Evolutionary conservation across 2,888 invertebrate genomes (phyloP).

Genomic region (Zootermopsis nevadensis): DNA sequence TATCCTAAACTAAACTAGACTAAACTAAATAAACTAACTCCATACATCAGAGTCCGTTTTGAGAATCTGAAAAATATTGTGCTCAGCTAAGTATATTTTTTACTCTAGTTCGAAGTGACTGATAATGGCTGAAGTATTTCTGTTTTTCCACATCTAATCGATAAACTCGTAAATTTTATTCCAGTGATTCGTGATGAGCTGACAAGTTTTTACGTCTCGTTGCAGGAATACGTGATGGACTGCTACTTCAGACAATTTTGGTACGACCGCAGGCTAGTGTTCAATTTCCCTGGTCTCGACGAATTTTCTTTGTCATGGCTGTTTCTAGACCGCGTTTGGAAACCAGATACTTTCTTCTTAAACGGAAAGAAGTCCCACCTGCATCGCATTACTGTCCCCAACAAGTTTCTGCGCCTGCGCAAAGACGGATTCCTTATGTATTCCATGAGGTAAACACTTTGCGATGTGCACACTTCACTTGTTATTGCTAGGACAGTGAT

Average conservation of each 20-base stretch:
- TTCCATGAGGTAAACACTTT: constrained; percentile 57
- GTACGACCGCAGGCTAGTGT: constrained; percentile 65
- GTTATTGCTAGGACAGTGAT: no score
- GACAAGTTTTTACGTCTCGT: neutral
- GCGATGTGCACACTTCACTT: no score
- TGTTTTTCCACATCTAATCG: no score
- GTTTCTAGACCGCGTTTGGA: constrained; percentile 69
- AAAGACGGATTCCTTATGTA: constrained; percentile 58
- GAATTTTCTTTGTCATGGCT: constrained; percentile 67
- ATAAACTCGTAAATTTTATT: neutral
- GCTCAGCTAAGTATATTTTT: no score
- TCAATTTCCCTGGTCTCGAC: constrained; percentile 55
- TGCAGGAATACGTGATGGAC: constrained; percentile 62
- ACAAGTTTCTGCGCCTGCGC: constrained; percentile 62
- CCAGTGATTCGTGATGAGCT: neutral
- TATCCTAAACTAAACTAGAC: no score
- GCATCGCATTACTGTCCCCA: constrained; percentile 68
- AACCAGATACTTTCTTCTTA: constrained; percentile 69
- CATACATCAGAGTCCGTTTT: no score
- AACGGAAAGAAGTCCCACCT: constrained; percentile 68
- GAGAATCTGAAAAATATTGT: no score
- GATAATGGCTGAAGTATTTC: no score
- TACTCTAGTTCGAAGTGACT: no score
- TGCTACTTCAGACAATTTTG: constrained; percentile 65
- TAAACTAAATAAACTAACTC: no score